phyloP scores from a whole-genome alignment of 2,888 invertebrate genomes.

The Tenthredo amoena region DNA sequence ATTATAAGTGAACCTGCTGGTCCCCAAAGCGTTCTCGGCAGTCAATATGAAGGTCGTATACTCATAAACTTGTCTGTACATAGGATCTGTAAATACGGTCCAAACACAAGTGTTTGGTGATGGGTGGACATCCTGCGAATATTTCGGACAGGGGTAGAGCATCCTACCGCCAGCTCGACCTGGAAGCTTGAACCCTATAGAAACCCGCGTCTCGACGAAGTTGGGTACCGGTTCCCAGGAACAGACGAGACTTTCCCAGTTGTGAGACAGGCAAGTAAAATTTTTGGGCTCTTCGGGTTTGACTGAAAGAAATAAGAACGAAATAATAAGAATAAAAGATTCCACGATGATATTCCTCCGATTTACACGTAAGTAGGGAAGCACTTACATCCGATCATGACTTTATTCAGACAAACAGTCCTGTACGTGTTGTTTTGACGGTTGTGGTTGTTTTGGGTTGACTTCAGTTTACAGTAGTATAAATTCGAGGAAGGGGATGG shows the following conservation, averaged over 20 bases:
- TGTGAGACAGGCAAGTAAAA: conserved; percentile 55
- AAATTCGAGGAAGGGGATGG: not conserved
- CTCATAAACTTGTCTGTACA: conserved; percentile 79
- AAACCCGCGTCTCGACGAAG: conserved; percentile 81
- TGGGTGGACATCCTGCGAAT: conserved; percentile 60
- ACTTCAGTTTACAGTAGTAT: not conserved
- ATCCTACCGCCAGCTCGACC: conserved; percentile 73
- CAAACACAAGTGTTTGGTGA: conserved; percentile 78
- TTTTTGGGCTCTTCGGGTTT: not conserved
- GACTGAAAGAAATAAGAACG: conserved; percentile 66
- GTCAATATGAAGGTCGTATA: conserved; percentile 82
- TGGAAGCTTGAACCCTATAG: conserved; percentile 78
- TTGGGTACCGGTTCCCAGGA: conserved; percentile 84
- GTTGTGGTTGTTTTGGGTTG: not conserved
- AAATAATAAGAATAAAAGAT: conserved; percentile 75
- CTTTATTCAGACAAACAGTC: not conserved
- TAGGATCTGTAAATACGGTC: conserved; percentile 79
- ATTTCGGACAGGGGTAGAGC: conserved; percentile 65
- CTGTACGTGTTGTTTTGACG: not conserved
- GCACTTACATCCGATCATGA: conserved; percentile 3
- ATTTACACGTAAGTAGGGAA: not conserved
- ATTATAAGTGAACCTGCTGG: conserved; percentile 78
- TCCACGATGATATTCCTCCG: conserved; percentile 78
- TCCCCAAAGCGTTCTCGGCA: conserved; percentile 83
- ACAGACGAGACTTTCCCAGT: conserved; percentile 84